Conservation (phyloP, 37 sponge, comb jelly and placozoan genomes). For the Aphrocallistes beatrix region DNA sequence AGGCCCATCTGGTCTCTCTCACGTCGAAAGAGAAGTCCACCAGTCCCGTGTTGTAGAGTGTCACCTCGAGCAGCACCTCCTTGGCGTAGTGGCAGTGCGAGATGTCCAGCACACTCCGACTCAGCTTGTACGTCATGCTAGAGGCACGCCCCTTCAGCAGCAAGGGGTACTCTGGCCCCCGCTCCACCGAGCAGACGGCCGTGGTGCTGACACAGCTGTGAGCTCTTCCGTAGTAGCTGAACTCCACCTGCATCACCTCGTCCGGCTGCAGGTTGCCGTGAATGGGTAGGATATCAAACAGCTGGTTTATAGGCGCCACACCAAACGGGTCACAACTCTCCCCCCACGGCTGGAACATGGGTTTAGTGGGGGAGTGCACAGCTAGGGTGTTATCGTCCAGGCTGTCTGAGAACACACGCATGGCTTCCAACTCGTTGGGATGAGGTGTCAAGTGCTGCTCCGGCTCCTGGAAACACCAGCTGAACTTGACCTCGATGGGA, state of each 20-base stretch:
- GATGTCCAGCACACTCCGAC: constrained; percentile 20
- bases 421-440: constrained; percentile 51
- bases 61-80: constrained; percentile 36
- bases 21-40: constrained; percentile 55
- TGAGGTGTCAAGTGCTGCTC: constrained; percentile 36
- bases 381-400: constrained; percentile 4
- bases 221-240: constrained; percentile 82
- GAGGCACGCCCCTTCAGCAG: constrained; percentile 73
- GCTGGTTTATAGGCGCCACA: constrained; percentile 24
- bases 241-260: constrained; percentile 57
- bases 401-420: constrained; percentile 23
- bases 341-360: not conserved
- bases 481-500: constrained; percentile 63
- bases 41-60: constrained; percentile 68
- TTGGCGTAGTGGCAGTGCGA: constrained; percentile 43
- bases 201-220: constrained; percentile 38
- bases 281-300: constrained; percentile 95
- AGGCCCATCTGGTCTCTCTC: not conserved
- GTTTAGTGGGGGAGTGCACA: not conserved
- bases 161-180: constrained; percentile 76
- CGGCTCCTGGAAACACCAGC: constrained; percentile 69
- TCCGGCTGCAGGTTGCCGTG: constrained; percentile 68
- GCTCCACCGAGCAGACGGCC: constrained; percentile 79
- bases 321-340: not conserved
- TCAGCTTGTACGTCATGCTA: constrained; percentile 64